Evolutionary conservation across 2,888 invertebrate genomes (phyloP), one percentile per base, ranked within the genome.

Genomic region (Gymnosoma rotundatum): DNA sequence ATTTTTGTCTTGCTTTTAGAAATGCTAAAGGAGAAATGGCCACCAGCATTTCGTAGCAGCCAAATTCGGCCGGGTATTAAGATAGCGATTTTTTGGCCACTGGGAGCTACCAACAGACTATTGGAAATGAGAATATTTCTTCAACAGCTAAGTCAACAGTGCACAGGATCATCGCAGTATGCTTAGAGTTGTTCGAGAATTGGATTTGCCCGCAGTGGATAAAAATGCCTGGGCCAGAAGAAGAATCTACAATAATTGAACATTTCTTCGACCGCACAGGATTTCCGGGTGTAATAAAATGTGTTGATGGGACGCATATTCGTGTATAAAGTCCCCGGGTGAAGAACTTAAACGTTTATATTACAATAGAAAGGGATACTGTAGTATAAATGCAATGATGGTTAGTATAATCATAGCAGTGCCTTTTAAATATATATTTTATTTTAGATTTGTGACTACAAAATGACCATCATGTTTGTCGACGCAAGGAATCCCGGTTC

Each of bases 51-150:
- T 9, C 58, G 58, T 32, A 58, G 58, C 32, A 32, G 20, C 14
- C 12, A 32, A 58, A 72, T 48, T 48, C 48, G 32, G 42, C 32
- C 50, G 18, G 60, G 60, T 52, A 18, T 52, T 20, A 52, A 52
- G n/a, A 52, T 52, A n/a, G 52, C 52, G 20, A 52, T n/a, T 45
- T 72, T 42, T 14, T 70, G 42, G 70, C 58, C 14, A 70, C 70
- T 1, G 48, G 56, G 18, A 52, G 45, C 45, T 54, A 70, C 45
- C 70, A 58, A 45, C 72, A 32, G 25, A 16, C 60, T 4, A 50
- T 60, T 9, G 72, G n/a, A n/a, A 72, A 72, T 10, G 58, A 60
- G 48, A 48, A 6, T 4, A 10, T 60, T 45, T 58, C 72, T 32
- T 60, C 60, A n/a, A 72, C 48, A n/a, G 8, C 21, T 32, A 72